These are phyloP conservation scores for Rhyacichthys aspro DNA, from an alignment of 2,797 vertebrate species.

Conservation along the genomic window DNA sequence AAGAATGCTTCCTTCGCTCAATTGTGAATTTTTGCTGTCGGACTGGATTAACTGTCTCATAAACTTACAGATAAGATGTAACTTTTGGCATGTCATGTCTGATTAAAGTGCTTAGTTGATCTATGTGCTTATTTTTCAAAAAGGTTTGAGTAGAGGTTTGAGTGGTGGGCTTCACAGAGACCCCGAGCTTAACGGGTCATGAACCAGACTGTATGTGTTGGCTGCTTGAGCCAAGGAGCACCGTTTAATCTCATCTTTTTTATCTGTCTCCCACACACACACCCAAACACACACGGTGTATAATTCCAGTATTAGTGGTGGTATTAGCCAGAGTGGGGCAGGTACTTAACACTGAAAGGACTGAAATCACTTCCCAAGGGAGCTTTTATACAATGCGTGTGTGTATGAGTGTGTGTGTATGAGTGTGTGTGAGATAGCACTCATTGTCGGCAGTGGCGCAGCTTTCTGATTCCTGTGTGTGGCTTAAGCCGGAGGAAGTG, in stretches of 20 bases:
- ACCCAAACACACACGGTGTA: conserved; percentile 32
- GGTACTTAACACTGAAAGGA: conserved; percentile 78
- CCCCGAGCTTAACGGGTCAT: conserved; percentile 49
- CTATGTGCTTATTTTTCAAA: conserved; percentile 27
- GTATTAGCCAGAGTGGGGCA: conserved; percentile 74
- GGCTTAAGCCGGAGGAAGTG: conserved; percentile 94
- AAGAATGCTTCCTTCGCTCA: too few relatives aligned
- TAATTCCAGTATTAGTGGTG: conserved; percentile 71
- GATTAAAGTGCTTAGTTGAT: conserved; percentile 13
- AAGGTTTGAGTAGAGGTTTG: conserved; percentile 21
- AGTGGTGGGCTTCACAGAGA: conserved; percentile 5
- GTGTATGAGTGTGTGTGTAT: conserved; percentile 23
- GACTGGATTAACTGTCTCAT: too few relatives aligned
- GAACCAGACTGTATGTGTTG: conserved; percentile 30
- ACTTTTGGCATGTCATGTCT: too few relatives aligned
- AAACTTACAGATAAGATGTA: too few relatives aligned
- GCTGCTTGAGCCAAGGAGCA: conserved; percentile 39
- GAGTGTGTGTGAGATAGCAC: conserved; percentile 58
- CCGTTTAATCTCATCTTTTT: conserved; percentile 61
- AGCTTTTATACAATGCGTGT: conserved; percentile 69
- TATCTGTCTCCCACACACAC: conserved; percentile 35
- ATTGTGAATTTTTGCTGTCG: too few relatives aligned
- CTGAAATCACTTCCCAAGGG: conserved; percentile 77
- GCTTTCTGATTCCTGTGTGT: conserved; percentile 78
- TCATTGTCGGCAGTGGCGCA: conserved; percentile 69